A percentile compares a stretch with the other conserved stretches of the same genome.
phyloP scores from a whole-genome alignment of 1,140 invertebrate species.

The Linepithema humile region DNA sequence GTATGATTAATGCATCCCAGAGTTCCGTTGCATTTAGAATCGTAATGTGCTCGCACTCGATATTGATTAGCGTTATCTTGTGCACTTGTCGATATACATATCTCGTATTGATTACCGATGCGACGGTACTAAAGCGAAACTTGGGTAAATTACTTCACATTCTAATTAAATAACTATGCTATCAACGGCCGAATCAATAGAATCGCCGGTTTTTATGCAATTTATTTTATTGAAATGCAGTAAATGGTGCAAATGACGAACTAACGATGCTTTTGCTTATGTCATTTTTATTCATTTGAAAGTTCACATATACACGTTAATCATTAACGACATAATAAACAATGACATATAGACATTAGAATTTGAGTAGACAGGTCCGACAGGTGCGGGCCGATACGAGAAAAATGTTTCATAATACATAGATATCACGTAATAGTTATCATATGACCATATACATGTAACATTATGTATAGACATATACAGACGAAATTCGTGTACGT shows the following conservation, averaged over 20 bases:
- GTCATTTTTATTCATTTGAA: constrained; percentile 69
- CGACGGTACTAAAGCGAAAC: not conserved
- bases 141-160: not conserved
- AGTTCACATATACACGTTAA: constrained; percentile 73
- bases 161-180: not conserved
- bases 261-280: constrained; percentile 56
- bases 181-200: too few relatives aligned
- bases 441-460: constrained; percentile 61
- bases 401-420: constrained; percentile 68
- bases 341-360: constrained; percentile 74
- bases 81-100: constrained; percentile 10
- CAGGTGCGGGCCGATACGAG: constrained; percentile 53
- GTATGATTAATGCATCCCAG: not conserved
- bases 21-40: constrained; percentile 25
- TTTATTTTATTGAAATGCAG: too few relatives aligned
- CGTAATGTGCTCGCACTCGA: not conserved
- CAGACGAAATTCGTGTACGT: constrained; percentile 66
- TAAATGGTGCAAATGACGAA: too few relatives aligned
- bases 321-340: constrained; percentile 73
- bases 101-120: constrained; percentile 16
- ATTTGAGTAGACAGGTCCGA: constrained; percentile 58
- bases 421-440: constrained; percentile 68
- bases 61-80: constrained; percentile 42
- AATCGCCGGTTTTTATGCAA: too few relatives aligned
- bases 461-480: constrained; percentile 73